A percentile compares a stretch with the other conserved stretches of the same genome.
These are phyloP conservation scores for Burhinus bistriatus DNA, from an alignment of 2,113 vertebrate species.

Conservation along the genomic window DNA sequence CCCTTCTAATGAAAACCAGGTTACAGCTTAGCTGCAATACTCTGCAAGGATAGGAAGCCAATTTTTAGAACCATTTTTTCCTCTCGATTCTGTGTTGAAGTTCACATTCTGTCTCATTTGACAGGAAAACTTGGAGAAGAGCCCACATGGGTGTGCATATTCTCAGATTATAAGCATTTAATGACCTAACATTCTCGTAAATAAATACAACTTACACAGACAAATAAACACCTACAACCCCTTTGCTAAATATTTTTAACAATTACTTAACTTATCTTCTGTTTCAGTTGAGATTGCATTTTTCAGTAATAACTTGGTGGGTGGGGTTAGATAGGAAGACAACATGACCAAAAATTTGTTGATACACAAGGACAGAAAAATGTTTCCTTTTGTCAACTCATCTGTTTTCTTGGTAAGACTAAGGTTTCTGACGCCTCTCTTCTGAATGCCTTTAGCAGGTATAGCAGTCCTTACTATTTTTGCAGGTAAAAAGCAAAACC, in stretches of 20 bases:
- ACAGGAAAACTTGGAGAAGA: not conserved
- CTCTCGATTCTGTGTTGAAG: not conserved
- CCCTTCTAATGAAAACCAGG: conserved; percentile 26
- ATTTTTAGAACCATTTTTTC: not conserved
- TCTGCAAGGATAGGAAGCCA: not conserved
- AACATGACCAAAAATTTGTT: not conserved
- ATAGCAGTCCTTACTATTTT: not conserved
- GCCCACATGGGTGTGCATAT: not conserved
- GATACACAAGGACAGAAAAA: not conserved
- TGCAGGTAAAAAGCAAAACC: not conserved
- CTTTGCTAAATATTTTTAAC: not conserved
- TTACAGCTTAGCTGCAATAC: not conserved
- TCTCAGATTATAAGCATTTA: not conserved
- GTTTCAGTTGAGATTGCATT: not conserved
- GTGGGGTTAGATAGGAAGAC: conserved; percentile 5
- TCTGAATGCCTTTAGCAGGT: not conserved
- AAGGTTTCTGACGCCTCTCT: not conserved
- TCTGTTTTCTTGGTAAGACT: not conserved
- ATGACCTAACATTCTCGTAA: not conserved
- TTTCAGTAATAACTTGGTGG: conserved; percentile 19
- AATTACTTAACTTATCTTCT: not conserved
- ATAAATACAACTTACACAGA: not conserved
- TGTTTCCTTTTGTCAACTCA: conserved; percentile 30
- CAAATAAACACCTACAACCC: not conserved
- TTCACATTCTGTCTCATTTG: not conserved